A percentile compares a stretch with the other conserved stretches of the same genome.
Conservation (phyloP, 2,888 invertebrate genomes). For the Thumatha senex region DNA sequence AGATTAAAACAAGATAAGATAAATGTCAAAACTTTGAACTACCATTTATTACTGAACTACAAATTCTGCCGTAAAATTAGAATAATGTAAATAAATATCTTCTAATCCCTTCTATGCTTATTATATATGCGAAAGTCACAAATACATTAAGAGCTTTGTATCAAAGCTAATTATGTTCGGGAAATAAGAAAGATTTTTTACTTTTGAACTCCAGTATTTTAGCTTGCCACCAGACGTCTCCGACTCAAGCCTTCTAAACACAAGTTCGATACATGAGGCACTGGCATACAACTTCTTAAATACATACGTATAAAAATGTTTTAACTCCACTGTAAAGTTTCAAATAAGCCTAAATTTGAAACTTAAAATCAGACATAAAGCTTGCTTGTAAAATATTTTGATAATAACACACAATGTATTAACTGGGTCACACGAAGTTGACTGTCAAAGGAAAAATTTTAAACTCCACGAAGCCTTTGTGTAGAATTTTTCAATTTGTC, state of each 20-base stretch:
- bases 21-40: constrained; percentile 28
- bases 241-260: too few species aligned
- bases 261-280: too few species aligned
- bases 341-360: not conserved
- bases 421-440: constrained; percentile 27
- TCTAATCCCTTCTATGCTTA: not conserved
- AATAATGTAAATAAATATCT: not conserved
- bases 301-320: too few species aligned
- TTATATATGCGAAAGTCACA: too few species aligned
- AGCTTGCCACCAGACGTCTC: too few species aligned
- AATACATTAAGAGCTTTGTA: too few species aligned
- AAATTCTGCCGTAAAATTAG: not conserved
- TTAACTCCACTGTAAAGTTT: not conserved
- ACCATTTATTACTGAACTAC: constrained; percentile 21
- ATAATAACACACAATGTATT: not conserved
- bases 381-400: constrained; percentile 15
- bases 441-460: constrained; percentile 45
- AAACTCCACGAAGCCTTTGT: constrained; percentile 23
- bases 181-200: too few species aligned
- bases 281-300: too few species aligned
- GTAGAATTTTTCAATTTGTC: constrained; percentile 39
- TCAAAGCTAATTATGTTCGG: too few species aligned
- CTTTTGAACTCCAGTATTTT: too few species aligned
- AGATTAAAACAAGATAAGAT: constrained; percentile 55
- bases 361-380: constrained; percentile 2